Evolutionary conservation across 1,140 invertebrate species (phyloP), one percentile per base, ranked within the genome.

Genomic region (Epicauta chinensis): DNA sequence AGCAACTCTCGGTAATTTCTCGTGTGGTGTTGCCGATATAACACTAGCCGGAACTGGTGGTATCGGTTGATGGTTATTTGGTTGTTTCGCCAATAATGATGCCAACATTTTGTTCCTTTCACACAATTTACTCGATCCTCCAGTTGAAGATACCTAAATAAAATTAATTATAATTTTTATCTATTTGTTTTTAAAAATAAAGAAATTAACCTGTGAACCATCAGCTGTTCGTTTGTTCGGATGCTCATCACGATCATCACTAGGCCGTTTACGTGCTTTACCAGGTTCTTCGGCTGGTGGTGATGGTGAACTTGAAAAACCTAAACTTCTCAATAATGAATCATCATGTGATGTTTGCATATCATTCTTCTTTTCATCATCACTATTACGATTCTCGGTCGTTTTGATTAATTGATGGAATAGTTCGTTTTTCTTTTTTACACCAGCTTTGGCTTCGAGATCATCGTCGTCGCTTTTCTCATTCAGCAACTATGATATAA

Each of bases 91-190:
- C 61, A 95, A 71, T 47, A 95, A 70, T 37, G 83, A 83, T 9
- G 90, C 89, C 53, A 94, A 74, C 81, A 94, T 89, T 61, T 87
- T 84, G 71, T 96, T 96, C 62, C 84, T 86, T 67, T 89, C 81
- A 69, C 84, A 87, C 3, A 90, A 73, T 51, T 82, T 81, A 59
- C 83, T 87, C 57, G 79, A 78, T 42, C 75, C 75, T 5, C 65
- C 66, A 23, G 73, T 70, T 2, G 77, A 77, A 0, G 75, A 73
- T 1, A 75, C 76, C 56, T 74, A 66, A 41, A 55, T 35, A 48
- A 44, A 38, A 43, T 17, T 38, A 48, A 31, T 17, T 34, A 34
- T 34, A 12, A 34, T 34, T 9, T 11, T 34, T 34, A 34, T 7
- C 14, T 36, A 10, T 16, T n/a, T n/a, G 12, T 23, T 11, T 50